Evolutionary conservation across 1,140 invertebrate genomes (phyloP).

Genomic region (Macrotrachela quadricornifera): DNA sequence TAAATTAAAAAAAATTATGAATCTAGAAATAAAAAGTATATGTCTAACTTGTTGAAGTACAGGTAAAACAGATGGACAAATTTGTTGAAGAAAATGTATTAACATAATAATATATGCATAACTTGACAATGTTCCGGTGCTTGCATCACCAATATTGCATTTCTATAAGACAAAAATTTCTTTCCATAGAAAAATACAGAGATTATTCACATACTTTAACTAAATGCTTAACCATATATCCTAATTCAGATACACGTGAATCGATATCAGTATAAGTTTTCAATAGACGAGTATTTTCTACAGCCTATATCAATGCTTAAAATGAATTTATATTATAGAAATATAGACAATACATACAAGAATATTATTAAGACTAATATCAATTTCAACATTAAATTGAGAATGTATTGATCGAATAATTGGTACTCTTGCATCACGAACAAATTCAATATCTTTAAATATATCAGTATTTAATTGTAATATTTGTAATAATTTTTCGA

Average conservation of each 20-base stretch:
- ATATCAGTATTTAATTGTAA: no score
- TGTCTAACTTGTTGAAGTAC: constrained; percentile 30
- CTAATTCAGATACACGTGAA: constrained; percentile 34
- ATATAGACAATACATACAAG: constrained; percentile 23
- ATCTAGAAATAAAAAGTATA: constrained; percentile 3
- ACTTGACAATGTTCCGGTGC: constrained; percentile 40
- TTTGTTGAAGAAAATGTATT: constrained; percentile 40
- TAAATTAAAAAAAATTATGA: constrained; percentile 27
- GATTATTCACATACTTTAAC: constrained; percentile 30
- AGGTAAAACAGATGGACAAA: constrained; percentile 38
- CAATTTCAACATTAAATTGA: constrained; percentile 33
- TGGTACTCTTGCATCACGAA: constrained; percentile 37
- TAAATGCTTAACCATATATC: constrained; percentile 39
- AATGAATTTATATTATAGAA: neutral
- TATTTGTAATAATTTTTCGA: constrained; percentile 16
- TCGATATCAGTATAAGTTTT: constrained; percentile 36
- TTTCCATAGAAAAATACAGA: no score
- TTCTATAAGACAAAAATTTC: constrained; percentile 32
- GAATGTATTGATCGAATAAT: constrained; percentile 39
- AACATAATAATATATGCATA: constrained; percentile 44
- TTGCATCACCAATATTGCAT: constrained; percentile 43
- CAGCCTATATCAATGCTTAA: constrained; percentile 20
- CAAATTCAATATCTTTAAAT: no score
- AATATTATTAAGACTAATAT: constrained; percentile 42
- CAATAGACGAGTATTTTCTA: constrained; percentile 38